A percentile compares a stretch with the other conserved stretches of the same genome.
Conservation (phyloP, 2,113 vertebrate genomes). For the Channa argus region DNA sequence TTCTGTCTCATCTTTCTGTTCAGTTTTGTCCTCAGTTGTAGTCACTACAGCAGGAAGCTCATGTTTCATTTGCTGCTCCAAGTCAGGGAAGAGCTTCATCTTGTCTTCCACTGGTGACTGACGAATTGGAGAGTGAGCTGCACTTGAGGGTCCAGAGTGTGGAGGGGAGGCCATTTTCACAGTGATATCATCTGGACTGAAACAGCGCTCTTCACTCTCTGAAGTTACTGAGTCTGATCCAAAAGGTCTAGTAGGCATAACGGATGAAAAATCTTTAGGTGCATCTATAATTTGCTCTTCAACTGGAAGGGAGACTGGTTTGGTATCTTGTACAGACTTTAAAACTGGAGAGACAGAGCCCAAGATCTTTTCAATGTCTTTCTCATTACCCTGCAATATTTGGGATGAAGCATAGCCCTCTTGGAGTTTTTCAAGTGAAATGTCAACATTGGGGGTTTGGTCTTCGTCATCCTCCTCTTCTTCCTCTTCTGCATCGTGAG, state of each 20-base stretch:
- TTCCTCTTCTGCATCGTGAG: conserved; percentile 79
- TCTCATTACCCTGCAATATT: conserved; percentile 69
- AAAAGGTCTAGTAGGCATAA: conserved; percentile 67
- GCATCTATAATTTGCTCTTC: conserved; percentile 61
- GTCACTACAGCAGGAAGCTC: conserved; percentile 2
- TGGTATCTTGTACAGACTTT: conserved; percentile 58
- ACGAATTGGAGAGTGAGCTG: conserved; percentile 91
- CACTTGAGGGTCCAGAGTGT: conserved; percentile 91
- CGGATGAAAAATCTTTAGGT: conserved; percentile 61
- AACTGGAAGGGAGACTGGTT: conserved; percentile 66
- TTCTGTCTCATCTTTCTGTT: conserved; percentile 50
- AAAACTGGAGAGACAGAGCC: conserved; percentile 49
- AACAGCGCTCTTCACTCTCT: conserved; percentile 92
- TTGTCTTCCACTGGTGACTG: conserved; percentile 92
- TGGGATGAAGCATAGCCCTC: conserved; percentile 80
- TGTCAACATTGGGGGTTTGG: conserved; percentile 84
- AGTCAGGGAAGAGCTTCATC: conserved; percentile 79
- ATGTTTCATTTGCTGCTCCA: conserved; percentile 74
- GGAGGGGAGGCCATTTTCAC: conserved; percentile 97
- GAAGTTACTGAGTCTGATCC: conserved; percentile 78
- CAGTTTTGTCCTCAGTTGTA: conserved; percentile 54
- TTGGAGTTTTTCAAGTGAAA: conserved; percentile 85
- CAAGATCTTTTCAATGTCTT: conserved; percentile 41
- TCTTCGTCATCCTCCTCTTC: conserved; percentile 87
- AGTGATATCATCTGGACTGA: conserved; percentile 95